phyloP scores from a whole-genome alignment of 2,797 vertebrate genomes.

The Cephalopachus bancanus region DNA sequence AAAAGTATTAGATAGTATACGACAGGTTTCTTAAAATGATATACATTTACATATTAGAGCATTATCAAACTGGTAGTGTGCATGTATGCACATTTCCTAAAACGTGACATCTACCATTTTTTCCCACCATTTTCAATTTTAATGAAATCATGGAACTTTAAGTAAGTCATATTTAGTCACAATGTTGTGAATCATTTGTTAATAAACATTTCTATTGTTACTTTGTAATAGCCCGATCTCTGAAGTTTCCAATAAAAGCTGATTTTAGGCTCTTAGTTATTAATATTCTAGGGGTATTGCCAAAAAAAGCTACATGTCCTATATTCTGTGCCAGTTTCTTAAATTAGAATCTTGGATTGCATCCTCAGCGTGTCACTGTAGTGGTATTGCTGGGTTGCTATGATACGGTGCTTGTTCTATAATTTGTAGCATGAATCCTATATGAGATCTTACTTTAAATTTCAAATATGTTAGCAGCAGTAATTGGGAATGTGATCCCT shows the following conservation, averaged over 20 bases:
- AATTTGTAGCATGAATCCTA: conserved; percentile 84
- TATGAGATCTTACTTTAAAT: conserved; percentile 84
- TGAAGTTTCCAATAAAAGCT: conserved; percentile 77
- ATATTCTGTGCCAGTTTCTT: conserved; percentile 84
- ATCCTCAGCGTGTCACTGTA: conserved; percentile 85
- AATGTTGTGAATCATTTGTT: conserved; percentile 69
- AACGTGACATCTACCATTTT: not conserved
- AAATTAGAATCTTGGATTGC: conserved; percentile 87
- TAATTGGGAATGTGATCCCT: conserved; percentile 40
- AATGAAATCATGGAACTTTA: conserved; percentile 61
- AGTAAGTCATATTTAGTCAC: conserved; percentile 68
- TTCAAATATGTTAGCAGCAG: conserved; percentile 77
- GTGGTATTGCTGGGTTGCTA: conserved; percentile 89
- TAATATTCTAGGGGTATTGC: conserved; percentile 78
- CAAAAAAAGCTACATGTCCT: conserved; percentile 79
- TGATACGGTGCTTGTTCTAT: conserved; percentile 86
- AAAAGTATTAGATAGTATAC: conserved; percentile 49
- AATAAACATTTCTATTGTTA: conserved; percentile 77
- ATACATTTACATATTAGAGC: not conserved
- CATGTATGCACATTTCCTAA: conserved; percentile 41
- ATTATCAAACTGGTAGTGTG: conserved; percentile 18
- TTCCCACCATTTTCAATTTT: conserved; percentile 63
- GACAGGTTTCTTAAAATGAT: conserved; percentile 48
- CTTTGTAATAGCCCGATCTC: conserved; percentile 53
- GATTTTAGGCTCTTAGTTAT: conserved; percentile 77